Evolutionary conservation across 2,888 invertebrate species (phyloP), one percentile per base, ranked within the genome.

Genomic region (Trissolcus brochymenae): DNA sequence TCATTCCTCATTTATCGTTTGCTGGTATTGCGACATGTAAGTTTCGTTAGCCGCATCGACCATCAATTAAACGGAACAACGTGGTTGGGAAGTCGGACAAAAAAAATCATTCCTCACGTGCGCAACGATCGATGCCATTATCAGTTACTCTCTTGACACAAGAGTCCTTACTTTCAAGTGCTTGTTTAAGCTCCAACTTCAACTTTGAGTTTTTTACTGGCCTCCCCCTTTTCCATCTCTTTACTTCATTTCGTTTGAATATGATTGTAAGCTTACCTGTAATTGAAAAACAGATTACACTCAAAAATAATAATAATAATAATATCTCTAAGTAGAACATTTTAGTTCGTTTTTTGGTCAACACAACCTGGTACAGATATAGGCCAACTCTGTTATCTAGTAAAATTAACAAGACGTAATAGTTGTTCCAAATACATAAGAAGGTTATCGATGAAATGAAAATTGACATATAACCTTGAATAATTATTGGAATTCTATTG

Each of bases 1-100:
- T 75, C 75, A 83, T 82, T 76, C 67, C 81, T 84, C 84, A 84
- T 85, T 84, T 82, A 87, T 87, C 84, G 84, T 84, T 87, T 83
- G 82, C 82, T 82, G 82, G 81, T 83, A 81, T 61, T 77, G 81
- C 82, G 79, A 81, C 80, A 67, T 81, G 79, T 82, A 81, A 81
- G 80, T 82, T 82, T 82, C 77, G 82, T 78, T 77, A 78, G 77
- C 76, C 81, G 71, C 77, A 79, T 81, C 79, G 76, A 61, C 73
- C 74, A 74, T 76, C 76, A 70, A 79, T 76, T 78, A 76, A 78
- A 76, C 73, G 67, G 60, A 35, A 76, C 73, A 71, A 76, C 80
- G 73, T 57, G 76, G 76, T 74, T 76, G 72, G 71, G 14, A 46
- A 59, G 66, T 59, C 62, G 65, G 75, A 65, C 65, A 70, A 70